phyloP scores from a whole-genome alignment of 2,888 invertebrate species.

The Erynnis tages region DNA sequence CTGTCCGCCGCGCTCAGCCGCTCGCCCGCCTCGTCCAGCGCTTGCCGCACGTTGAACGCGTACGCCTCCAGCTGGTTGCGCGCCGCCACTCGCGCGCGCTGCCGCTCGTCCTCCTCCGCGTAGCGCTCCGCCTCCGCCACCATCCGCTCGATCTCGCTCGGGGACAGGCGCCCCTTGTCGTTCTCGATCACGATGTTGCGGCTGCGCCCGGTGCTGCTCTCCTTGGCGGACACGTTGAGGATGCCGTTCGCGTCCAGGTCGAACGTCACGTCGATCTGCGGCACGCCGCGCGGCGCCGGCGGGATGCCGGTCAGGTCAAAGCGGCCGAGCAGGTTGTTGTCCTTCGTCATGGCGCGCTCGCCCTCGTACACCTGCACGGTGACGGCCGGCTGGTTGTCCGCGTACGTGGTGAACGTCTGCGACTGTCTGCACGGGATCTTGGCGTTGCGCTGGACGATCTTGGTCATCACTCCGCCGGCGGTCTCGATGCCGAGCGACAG shows the following conservation, averaged over 20 bases:
- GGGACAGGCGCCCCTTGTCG: constrained; percentile 89
- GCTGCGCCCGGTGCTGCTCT: constrained; percentile 84
- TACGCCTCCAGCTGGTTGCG: constrained; percentile 88
- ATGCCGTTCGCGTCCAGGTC: constrained; percentile 91
- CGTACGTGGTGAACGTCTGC: constrained; percentile 89
- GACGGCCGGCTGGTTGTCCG: constrained; percentile 90
- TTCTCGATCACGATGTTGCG: constrained; percentile 91
- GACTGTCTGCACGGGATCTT: constrained; percentile 87
- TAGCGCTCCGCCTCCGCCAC: constrained; percentile 87
- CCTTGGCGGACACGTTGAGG: constrained; percentile 91
- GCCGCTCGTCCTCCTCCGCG: constrained; percentile 86
- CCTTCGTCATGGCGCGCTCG: constrained; percentile 90
- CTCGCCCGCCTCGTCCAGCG: constrained; percentile 82
- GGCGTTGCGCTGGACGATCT: constrained; percentile 86
- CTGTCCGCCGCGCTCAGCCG: constrained; percentile 85
- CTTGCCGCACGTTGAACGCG: constrained; percentile 86
- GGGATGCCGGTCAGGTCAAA: constrained; percentile 86
- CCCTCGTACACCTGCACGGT: constrained; percentile 88
- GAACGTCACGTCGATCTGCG: constrained; percentile 87
- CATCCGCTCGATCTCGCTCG: constrained; percentile 92
- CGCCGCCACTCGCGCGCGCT: constrained; percentile 84
- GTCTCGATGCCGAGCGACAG: constrained; percentile 89
- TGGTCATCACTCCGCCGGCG: constrained; percentile 90
- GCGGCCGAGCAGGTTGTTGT: constrained; percentile 85
- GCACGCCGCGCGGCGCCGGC: constrained; percentile 85